Evolutionary conservation across 2,797 vertebrate genomes (phyloP), one percentile per base, ranked within the genome.

Genomic region (Todus mexicanus): DNA sequence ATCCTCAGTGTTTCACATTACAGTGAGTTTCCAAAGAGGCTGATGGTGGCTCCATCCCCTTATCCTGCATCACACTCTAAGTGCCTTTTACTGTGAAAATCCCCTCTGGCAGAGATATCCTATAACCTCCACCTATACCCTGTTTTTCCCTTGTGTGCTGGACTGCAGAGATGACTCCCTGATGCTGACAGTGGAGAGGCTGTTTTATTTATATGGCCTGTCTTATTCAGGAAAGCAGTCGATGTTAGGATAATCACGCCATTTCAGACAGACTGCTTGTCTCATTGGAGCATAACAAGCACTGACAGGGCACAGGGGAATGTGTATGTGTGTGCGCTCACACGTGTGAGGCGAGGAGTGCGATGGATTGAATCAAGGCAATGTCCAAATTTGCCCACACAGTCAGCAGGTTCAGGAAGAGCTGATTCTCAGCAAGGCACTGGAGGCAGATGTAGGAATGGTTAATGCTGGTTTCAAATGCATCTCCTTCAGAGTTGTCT

Each of bases 251-350:
- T 94, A 81, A 93, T 70, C 38, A 48, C 15, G 26, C 64, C 29
- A 27, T 89, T 96, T 93, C 90, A 93, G 79, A 80, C 37, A 64
- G 70, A 22, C 66, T 15, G 29, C 61, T 76, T 40, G 64, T 95
- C 76, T 82, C 56, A 35, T 8, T 35, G 81, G 38, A 74, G 47
- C 8, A 3, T 94, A 94, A 87, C 81, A 54, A 66, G 53, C 79
- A 73, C 45, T 78, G 87, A 78, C 74, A 95, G 57, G 78, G 73
- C 29, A 63, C 40, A 47, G 60, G 66, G 38, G 40, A 60, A 33
- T 14, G 12, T 33, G 35, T 56, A 57, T 54, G 40, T 56, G 31
- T n/a, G 59, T 5, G 22, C 8, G 38, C 38, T 40, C 42, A 26
- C n/a, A 47, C 4, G 6, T 47, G 64, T 63, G 68, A 74, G 35